phyloP scores from a whole-genome alignment of 2,888 invertebrate species.

The Hirtodrosophila cameraria region DNA sequence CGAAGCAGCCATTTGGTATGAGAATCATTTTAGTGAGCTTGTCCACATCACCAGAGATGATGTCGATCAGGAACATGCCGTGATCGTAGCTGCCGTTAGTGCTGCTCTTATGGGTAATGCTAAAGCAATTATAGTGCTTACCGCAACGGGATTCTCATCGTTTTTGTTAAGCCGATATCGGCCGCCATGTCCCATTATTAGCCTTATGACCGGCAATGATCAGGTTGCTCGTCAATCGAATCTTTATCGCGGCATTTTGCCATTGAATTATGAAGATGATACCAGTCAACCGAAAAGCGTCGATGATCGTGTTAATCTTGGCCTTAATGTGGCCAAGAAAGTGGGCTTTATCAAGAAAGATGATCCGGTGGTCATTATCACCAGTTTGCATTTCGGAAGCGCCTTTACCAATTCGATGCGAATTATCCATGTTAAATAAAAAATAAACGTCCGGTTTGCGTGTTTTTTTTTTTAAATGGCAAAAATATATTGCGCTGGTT shows the following conservation, averaged over 20 bases:
- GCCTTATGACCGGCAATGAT: slow-evolving; percentile 91
- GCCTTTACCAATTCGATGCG: slow-evolving; percentile 98
- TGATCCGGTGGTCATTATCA: slow-evolving; percentile 96
- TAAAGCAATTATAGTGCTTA: slow-evolving; percentile 92
- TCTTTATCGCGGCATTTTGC: slow-evolving; percentile 95
- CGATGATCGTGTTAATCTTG: slow-evolving; percentile 92
- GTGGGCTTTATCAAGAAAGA: slow-evolving; percentile 93
- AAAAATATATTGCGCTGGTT: too few species aligned
- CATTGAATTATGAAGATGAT: slow-evolving; percentile 91
- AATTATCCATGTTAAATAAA: slow-evolving; percentile 88
- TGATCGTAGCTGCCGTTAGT: slow-evolving; percentile 95
- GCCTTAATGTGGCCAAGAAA: slow-evolving; percentile 91
- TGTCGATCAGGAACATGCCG: slow-evolving; percentile 93
- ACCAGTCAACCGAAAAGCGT: slow-evolving; percentile 83
- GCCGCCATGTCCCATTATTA: slow-evolving; percentile 95
- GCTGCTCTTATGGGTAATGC: slow-evolving; percentile 95
- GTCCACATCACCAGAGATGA: slow-evolving; percentile 84
- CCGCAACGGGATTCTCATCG: slow-evolving; percentile 86
- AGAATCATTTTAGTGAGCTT: slow-evolving; percentile 93
- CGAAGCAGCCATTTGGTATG: slow-evolving; percentile 96
- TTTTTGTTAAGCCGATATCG: slow-evolving; percentile 95
- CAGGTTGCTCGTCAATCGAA: slow-evolving; percentile 96
- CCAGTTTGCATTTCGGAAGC: slow-evolving; percentile 96
- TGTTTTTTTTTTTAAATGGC: too few species aligned
- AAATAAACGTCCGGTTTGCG: neutral